Conservation (phyloP, 2,888 invertebrate genomes). For the Latheticus oryzae region DNA sequence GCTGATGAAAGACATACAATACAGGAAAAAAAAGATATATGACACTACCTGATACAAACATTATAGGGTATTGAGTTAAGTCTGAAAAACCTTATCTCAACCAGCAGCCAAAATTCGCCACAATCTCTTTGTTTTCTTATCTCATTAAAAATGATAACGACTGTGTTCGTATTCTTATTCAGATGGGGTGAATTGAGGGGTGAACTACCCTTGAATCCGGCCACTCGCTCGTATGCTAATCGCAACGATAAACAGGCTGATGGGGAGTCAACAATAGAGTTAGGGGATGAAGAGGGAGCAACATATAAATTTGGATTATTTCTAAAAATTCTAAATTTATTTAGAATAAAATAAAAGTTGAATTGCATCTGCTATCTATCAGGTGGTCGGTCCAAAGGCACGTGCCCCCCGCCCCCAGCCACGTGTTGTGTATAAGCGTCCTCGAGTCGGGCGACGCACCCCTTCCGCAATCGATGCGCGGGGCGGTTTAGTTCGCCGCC, state of each 20-base stretch:
- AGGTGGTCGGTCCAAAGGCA: constrained; percentile 50
- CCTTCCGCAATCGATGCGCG: constrained; percentile 39
- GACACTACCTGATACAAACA: constrained; percentile 34
- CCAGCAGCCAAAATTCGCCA: too few species aligned
- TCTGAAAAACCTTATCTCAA: too few species aligned
- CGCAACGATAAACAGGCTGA: not conserved
- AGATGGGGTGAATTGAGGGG: constrained; percentile 11
- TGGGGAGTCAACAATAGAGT: constrained; percentile 2
- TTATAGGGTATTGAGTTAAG: too few species aligned
- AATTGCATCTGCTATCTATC: constrained; percentile 37
- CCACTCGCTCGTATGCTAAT: not conserved
- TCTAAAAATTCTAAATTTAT: constrained; percentile 9
- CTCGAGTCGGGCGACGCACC: constrained; percentile 49
- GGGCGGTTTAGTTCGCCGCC: constrained; percentile 37
- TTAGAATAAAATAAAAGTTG: constrained; percentile 2
- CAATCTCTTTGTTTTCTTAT: too few species aligned
- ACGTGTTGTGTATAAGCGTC: too few species aligned
- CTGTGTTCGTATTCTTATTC: constrained; percentile 15
- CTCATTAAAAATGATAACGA: constrained; percentile 4
- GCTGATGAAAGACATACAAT: constrained; percentile 36
- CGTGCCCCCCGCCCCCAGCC: constrained; percentile 50
- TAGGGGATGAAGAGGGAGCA: not conserved
- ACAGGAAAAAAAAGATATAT: constrained; percentile 19
- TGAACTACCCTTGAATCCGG: constrained; percentile 1
- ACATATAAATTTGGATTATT: not conserved